Conservation (phyloP, 2,113 vertebrate genomes). For the Asarcornis scutulata region DNA sequence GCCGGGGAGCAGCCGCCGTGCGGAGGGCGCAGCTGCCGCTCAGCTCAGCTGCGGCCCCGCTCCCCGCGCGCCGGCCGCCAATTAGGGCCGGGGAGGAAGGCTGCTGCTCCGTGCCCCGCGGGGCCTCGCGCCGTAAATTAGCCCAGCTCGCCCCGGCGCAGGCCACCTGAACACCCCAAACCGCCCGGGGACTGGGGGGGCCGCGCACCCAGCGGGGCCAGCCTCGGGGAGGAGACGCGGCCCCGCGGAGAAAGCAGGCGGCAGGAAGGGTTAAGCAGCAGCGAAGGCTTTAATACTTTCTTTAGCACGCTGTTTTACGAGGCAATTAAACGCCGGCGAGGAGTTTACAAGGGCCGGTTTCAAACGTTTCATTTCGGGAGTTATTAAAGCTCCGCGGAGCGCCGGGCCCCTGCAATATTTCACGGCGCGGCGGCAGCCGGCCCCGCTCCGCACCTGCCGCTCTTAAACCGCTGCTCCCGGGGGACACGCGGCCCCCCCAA, state of each 20-base stretch:
- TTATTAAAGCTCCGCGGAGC: constrained; percentile 15
- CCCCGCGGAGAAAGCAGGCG: neutral
- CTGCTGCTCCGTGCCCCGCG: neutral
- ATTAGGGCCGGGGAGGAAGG: neutral
- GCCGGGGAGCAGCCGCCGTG: neutral
- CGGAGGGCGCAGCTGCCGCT: neutral
- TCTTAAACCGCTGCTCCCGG: neutral
- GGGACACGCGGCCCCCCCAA: too few relatives aligned
- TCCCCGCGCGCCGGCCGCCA: neutral
- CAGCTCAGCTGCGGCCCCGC: neutral
- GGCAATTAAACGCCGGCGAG: neutral
- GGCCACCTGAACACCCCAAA: neutral
- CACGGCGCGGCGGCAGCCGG: neutral
- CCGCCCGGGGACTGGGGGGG: too few relatives aligned
- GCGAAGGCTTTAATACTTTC: neutral
- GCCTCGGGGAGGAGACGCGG: neutral
- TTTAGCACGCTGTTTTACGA: neutral
- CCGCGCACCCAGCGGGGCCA: too few relatives aligned
- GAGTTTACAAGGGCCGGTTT: neutral
- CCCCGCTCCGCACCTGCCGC: constrained; percentile 28
- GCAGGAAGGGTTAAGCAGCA: neutral
- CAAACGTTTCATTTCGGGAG: neutral
- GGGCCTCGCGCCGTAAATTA: neutral
- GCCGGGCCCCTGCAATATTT: neutral
- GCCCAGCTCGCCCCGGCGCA: neutral